Base-by-base conservation (phyloP, 2,888 invertebrate species). In the Eristalis tenax region DNA sequence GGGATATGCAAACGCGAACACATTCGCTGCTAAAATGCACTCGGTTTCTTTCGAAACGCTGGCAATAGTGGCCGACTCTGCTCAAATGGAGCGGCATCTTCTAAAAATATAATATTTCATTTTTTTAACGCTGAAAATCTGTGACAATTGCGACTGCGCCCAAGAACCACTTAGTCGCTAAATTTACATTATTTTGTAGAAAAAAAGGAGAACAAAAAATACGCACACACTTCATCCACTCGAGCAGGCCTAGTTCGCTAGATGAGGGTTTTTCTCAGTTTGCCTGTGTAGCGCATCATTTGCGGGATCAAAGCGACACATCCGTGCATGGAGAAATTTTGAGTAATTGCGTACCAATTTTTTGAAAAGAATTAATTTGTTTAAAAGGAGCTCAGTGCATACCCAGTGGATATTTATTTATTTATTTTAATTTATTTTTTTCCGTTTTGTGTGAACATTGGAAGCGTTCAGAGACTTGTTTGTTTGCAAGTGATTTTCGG, bases 111-210 rank as follows among this genome's bases (percentile, higher is more conserved):
- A 50, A 26, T 57, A 22, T 59, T 3, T 4, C 26, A 28, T 32
- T 69, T 26, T 59, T 13, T 13, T 43, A n/a, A 8, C 50, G 8
- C 50, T 50, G 11, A 64, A 82, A 81, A 77, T 28, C 64, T 66
- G 73, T 70, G 82, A 82, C 82, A 86, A 84, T 66, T 61, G 85
- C 85, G 85, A 66, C 85, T 86, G 85, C 85, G 85, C 82, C 23
- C 40, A 65, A 43, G 68, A 77, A 73, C 74, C 61, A 71, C 66
- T 75, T 69, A 73, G 73, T 77, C 65, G 82, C 73, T 74, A 82
- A 78, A 74, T 74, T 86, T 86, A 82, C 78, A 82, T 86, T 74
- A 78, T 82, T 86, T 82, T 70, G 73, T 73, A 50, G 66, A 71
- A 61, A 40, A 38, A 50, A 64, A 75, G n/a, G n/a, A n/a, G n/a